These are phyloP conservation scores for Odontamblyopus lacepedii DNA, from an alignment of 2,797 vertebrate species.

Conservation along the genomic window DNA sequence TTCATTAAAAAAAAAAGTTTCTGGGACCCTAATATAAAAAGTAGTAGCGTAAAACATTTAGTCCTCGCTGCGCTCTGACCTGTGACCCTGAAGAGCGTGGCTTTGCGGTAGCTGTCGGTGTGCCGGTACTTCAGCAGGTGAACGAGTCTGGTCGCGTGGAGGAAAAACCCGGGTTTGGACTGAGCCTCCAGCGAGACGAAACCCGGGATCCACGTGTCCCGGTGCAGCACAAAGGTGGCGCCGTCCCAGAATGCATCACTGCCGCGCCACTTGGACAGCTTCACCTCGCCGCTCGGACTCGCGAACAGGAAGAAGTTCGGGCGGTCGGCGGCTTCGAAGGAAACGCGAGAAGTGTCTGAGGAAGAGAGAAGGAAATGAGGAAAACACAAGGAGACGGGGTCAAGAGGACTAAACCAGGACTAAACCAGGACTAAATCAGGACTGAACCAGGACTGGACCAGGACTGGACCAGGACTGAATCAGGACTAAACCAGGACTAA, in stretches of 20 bases:
- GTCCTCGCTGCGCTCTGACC: slow-evolving; percentile 68
- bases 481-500: not conserved
- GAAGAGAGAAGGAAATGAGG: not conserved
- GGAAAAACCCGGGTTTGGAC: slow-evolving; percentile 85
- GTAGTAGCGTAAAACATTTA: not conserved
- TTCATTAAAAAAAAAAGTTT: too few relatives aligned
- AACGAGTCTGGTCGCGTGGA: slow-evolving; percentile 77
- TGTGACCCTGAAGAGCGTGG: slow-evolving; percentile 86
- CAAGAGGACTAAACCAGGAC: not conserved
- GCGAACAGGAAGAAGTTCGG: slow-evolving; percentile 90
- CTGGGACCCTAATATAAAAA: too few relatives aligned
- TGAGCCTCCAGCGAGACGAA: slow-evolving; percentile 91
- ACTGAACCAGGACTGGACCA: not conserved
- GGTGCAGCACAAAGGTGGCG: slow-evolving; percentile 89
- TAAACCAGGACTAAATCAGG: too few relatives aligned
- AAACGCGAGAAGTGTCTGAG: slow-evolving; percentile 87
- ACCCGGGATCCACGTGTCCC: slow-evolving; percentile 84
- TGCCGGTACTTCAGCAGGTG: slow-evolving; percentile 84
- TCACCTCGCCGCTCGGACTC: slow-evolving; percentile 76
- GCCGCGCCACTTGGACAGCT: slow-evolving; percentile 85
- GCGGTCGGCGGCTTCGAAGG: slow-evolving; percentile 88
- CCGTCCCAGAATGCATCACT: slow-evolving; percentile 79
- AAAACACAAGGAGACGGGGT: not conserved
- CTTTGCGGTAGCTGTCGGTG: slow-evolving; percentile 82
- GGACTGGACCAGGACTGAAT: not conserved